A percentile compares a stretch with the other conserved stretches of the same genome.
Evolutionary conservation across 2,797 vertebrate species (phyloP).

Genomic region (Silurus aristotelis): DNA sequence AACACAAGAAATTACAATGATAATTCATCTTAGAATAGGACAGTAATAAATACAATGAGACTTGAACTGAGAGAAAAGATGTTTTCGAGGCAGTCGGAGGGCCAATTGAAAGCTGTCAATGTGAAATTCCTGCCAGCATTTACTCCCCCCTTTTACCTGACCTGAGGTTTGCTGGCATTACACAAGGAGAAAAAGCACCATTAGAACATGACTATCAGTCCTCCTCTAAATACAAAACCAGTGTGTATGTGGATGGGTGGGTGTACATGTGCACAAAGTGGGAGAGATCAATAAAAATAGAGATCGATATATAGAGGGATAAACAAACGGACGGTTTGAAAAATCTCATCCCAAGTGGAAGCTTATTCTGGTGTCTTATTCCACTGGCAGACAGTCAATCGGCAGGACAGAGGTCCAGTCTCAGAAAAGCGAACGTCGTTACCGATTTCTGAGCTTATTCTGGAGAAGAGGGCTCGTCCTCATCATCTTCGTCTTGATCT

Average conservation of each 20-base stretch:
- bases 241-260: neutral
- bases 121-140: slow-evolving; percentile 24
- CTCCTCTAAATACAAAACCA: slow-evolving; percentile 11
- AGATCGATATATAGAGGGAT: slow-evolving; percentile 16
- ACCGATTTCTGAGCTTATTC: slow-evolving; percentile 70
- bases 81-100: slow-evolving; percentile 25
- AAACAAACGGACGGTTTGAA: slow-evolving; percentile 35
- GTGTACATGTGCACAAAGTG: neutral
- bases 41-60: slow-evolving; percentile 53
- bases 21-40: slow-evolving; percentile 46
- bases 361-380: slow-evolving; percentile 53
- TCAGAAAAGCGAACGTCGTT: neutral
- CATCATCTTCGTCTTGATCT: slow-evolving; percentile 70
- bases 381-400: slow-evolving; percentile 26
- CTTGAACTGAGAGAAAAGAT: slow-evolving; percentile 11
- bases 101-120: slow-evolving; percentile 14
- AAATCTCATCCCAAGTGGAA: slow-evolving; percentile 47
- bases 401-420: slow-evolving; percentile 1
- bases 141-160: slow-evolving; percentile 28
- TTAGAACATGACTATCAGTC: slow-evolving; percentile 30
- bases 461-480: slow-evolving; percentile 76
- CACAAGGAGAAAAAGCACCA: slow-evolving; percentile 44
- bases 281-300: neutral
- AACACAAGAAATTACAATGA: slow-evolving; percentile 31
- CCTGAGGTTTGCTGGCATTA: slow-evolving; percentile 22